A percentile compares a stretch with the other conserved stretches of the same genome.
Evolutionary conservation across 1,140 invertebrate genomes (phyloP).

Genomic region (Triops cancriformis): DNA sequence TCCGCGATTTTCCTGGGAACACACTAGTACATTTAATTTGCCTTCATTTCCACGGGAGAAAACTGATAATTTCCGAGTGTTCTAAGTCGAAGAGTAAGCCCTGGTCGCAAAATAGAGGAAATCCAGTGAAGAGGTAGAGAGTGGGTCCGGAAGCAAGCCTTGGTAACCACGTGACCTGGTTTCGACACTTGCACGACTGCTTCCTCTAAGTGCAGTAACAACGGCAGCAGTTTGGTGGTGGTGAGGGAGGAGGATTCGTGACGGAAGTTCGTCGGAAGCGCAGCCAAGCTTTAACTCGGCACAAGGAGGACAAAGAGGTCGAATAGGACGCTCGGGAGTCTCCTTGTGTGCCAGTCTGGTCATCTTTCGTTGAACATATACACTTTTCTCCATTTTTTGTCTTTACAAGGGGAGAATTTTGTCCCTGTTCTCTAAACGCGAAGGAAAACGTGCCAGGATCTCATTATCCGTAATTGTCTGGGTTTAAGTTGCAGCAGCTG

Average conservation of each 20-base stretch:
- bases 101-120: neutral
- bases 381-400: too few relatives aligned
- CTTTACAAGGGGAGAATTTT: too few relatives aligned
- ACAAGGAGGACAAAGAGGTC: neutral
- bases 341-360: too few relatives aligned
- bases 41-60: too few relatives aligned
- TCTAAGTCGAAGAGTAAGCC: too few relatives aligned
- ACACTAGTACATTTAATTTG: too few relatives aligned
- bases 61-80: too few relatives aligned
- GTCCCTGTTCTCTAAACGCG: neutral
- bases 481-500: neutral
- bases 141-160: neutral
- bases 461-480: neutral
- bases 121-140: neutral
- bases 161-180: constrained; percentile 5
- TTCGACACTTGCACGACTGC: constrained; percentile 12
- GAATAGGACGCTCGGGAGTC: neutral
- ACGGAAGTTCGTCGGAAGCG: neutral
- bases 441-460: neutral
- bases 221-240: neutral
- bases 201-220: neutral
- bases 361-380: too few relatives aligned
- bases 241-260: neutral
- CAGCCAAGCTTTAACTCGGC: neutral
- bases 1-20: too few relatives aligned